phyloP scores from a whole-genome alignment of 1,140 invertebrate genomes.

The Spodoptera frugiperda region DNA sequence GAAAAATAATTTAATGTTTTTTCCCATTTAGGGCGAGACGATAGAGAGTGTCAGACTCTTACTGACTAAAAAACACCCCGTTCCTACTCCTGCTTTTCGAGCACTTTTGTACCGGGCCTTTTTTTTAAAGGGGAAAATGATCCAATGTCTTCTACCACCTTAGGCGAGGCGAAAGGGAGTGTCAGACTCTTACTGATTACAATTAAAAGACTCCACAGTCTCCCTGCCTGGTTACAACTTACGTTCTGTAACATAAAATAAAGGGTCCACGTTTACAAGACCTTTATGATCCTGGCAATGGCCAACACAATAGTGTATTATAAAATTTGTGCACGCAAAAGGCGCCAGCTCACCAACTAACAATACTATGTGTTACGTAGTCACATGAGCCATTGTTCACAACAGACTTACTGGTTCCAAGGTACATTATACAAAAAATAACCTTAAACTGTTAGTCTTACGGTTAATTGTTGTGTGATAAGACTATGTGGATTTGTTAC shows the following conservation, averaged over 20 bases:
- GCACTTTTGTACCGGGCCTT: too few species aligned
- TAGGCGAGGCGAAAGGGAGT: too few species aligned
- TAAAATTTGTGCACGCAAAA: constrained; percentile 54
- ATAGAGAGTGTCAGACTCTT: too few species aligned
- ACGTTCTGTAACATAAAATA: constrained; percentile 26
- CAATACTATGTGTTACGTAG: constrained; percentile 50
- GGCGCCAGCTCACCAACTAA: constrained; percentile 35
- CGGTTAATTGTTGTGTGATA: neutral
- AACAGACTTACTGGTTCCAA: constrained; percentile 34
- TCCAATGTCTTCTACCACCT: too few species aligned
- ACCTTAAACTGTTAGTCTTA: neutral
- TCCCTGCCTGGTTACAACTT: too few species aligned
- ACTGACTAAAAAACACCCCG: too few species aligned
- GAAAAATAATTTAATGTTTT: too few species aligned
- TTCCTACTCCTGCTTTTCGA: too few species aligned
- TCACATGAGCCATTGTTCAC: constrained; percentile 47
- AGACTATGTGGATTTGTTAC: neutral
- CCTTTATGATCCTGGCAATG: constrained; percentile 25
- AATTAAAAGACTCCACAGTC: too few species aligned
- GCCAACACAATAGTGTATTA: constrained; percentile 51
- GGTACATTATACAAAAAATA: neutral
- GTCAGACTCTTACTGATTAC: too few species aligned
- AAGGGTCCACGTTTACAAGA: constrained; percentile 26
- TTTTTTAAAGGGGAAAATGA: too few species aligned
- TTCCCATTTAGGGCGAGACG: too few species aligned